Base-by-base conservation (phyloP, 2,113 vertebrate genomes). In the Mesoclemmys tuberculata region DNA sequence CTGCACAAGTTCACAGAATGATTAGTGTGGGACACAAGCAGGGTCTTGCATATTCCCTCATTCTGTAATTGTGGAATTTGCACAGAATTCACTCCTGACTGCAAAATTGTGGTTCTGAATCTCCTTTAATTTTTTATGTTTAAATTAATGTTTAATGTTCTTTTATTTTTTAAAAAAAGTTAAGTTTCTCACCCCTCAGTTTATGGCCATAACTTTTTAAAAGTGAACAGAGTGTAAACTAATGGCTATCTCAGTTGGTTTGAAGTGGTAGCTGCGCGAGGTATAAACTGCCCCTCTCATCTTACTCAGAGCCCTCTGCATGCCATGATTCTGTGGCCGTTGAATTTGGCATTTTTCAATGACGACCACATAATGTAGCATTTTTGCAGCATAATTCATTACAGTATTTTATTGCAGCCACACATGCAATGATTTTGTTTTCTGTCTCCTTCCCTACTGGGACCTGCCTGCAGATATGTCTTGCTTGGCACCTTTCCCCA, bases 1-100 rank as follows among this genome's bases (percentile, higher is more conserved):
- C 21, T 84, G n/a, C 3, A 2, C 24, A 84, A 48, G 56, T 78
- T 94, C 51, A n/a, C 0, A 0, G 61, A 51, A 75, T 87, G 82
- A 90, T 41, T 58, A 38, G 8, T 38, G 21, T 22, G 68, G 68
- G 38, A 74, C 18, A 48, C n/a, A 80, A 68, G 83, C 68, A 93
- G 80, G 52, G 5, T 2, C 2, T 2, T 87, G 13, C 31, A 2
- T 52, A 10, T 86, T 85, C 49, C 8, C 44, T 0, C 1, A 1
- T 85, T n/a, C 48, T 81, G 54, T n/a, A 41, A 41, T 41, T 24
- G 21, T 74, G 68, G 68, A 21, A 38, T 74, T 74, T 74, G 6
- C 35, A 51, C 27, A 4, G 48, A 44, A 52, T 52, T 22, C 5
- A 35, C 21, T 82, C 13, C 68, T 58, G 58, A 41, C 58, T 14